Conservation (phyloP, 1,140 invertebrate genomes). For the Brachionus plicatilis region DNA sequence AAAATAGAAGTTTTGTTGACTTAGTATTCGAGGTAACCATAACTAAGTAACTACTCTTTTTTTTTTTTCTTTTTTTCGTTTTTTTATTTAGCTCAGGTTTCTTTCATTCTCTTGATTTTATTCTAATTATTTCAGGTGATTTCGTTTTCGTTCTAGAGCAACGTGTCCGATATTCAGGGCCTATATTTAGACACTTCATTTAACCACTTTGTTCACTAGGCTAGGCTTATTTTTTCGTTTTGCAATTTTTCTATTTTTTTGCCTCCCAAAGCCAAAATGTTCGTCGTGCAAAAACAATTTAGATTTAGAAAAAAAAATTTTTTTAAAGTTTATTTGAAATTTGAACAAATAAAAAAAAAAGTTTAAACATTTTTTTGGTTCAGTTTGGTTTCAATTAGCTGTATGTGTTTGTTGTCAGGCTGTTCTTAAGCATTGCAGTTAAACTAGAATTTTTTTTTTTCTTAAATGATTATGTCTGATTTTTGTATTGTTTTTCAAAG, state of each 20-base stretch:
- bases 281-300: too few species aligned
- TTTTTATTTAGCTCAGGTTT: not conserved
- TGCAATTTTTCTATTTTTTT: not conserved
- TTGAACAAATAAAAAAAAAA: too few species aligned
- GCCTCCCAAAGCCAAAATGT: too few species aligned
- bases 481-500: too few species aligned
- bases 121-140: not conserved
- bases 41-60: conserved; percentile 23
- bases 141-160: not conserved
- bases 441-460: too few species aligned
- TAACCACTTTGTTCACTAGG: not conserved
- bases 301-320: too few species aligned
- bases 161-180: not conserved
- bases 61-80: not conserved
- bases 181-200: conserved; percentile 1
- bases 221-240: not conserved
- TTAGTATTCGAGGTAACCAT: conserved; percentile 26
- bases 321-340: too few species aligned
- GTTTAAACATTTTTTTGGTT: too few species aligned
- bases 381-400: too few species aligned
- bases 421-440: too few species aligned
- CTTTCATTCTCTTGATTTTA: not conserved
- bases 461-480: too few species aligned
- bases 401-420: too few species aligned
- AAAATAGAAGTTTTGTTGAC: not conserved